Evolutionary conservation across 2,888 invertebrate genomes (phyloP).

Genomic region (Myopa tessellatipennis): DNA sequence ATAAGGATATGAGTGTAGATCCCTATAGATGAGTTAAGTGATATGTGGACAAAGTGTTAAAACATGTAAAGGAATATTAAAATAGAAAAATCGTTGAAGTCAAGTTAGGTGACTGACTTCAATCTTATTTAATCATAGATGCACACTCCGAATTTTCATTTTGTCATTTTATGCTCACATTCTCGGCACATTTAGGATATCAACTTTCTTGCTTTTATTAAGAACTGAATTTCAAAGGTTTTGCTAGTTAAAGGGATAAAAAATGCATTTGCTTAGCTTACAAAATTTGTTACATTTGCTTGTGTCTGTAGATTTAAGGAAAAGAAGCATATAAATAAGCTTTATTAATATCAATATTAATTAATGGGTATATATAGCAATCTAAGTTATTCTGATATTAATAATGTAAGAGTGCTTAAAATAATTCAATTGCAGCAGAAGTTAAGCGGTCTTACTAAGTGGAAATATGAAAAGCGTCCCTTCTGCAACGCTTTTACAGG

Average conservation of each 20-base stretch:
- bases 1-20: background rate
- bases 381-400: background rate
- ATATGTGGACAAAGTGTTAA: background rate
- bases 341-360: too few relatives aligned
- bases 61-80: too few relatives aligned
- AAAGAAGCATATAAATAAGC: too few relatives aligned
- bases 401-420: background rate
- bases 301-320: background rate
- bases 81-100: too few relatives aligned
- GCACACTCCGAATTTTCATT: background rate
- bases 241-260: too few relatives aligned
- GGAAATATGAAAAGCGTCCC: constrained; percentile 79
- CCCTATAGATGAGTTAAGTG: background rate
- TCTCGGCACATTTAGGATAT: too few relatives aligned
- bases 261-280: background rate
- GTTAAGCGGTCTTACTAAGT: constrained; percentile 61
- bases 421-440: constrained; percentile 56
- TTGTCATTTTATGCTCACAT: background rate
- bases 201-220: too few relatives aligned
- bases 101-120: too few relatives aligned
- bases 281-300: background rate
- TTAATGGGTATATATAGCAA: background rate
- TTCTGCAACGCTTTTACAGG: constrained; percentile 92
- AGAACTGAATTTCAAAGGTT: too few relatives aligned
- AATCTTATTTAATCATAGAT: too few relatives aligned